Percentiles rank a stretch among this genome's conserved stretches.
phyloP scores from a whole-genome alignment of 2,888 invertebrate species.

The Crossocerus cetratus region DNA sequence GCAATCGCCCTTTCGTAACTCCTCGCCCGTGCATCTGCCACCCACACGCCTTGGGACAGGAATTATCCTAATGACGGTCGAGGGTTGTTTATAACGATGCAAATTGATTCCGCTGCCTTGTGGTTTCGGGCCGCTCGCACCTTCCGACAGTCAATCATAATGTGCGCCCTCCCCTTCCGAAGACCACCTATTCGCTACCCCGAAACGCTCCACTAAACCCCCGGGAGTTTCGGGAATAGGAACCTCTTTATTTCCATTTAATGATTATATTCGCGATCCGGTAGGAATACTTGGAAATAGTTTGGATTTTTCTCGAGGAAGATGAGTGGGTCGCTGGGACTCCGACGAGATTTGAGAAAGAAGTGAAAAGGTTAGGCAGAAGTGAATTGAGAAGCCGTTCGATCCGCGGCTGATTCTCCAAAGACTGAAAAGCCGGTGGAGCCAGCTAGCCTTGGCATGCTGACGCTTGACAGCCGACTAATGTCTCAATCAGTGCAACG shows the following conservation, averaged over 20 bases:
- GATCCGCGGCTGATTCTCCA: neutral
- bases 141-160: conserved; percentile 33
- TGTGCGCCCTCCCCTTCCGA: conserved; percentile 28
- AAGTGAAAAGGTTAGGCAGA: neutral
- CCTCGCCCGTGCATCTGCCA: conserved; percentile 68
- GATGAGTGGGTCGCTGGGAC: too few relatives aligned
- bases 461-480: conserved; percentile 32
- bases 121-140: conserved; percentile 56
- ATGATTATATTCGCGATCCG: too few relatives aligned
- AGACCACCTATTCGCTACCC: neutral
- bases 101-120: conserved; percentile 68
- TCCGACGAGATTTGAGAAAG: too few relatives aligned
- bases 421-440: neutral
- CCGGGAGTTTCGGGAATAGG: too few relatives aligned
- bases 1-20: conserved; percentile 63
- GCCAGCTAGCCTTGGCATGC: neutral
- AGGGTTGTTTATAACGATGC: conserved; percentile 61
- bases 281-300: too few relatives aligned
- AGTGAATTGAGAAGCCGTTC: neutral
- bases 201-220: neutral
- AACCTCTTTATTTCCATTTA: too few relatives aligned
- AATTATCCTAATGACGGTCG: conserved; percentile 68
- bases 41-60: conserved; percentile 71
- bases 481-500: conserved; percentile 47
- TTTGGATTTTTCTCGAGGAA: too few relatives aligned